phyloP scores from a whole-genome alignment of 2,797 vertebrate species.

The Mus minutoides region DNA sequence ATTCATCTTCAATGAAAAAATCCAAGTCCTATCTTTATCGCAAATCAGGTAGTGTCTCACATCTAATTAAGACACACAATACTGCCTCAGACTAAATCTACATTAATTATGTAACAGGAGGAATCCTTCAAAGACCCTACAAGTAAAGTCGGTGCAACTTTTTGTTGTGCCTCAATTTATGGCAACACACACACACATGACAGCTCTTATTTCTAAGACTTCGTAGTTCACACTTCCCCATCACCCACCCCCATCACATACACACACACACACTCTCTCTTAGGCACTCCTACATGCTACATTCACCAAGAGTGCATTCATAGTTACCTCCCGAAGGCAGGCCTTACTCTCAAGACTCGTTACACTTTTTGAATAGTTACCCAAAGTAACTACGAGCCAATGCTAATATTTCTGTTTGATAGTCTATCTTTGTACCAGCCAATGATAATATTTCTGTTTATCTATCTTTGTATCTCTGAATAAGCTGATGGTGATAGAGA shows the following conservation, averaged over 20 bases:
- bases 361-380: neutral
- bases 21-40: neutral
- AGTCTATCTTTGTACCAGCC: neutral
- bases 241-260: neutral
- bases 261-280: no score
- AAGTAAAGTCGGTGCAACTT: neutral
- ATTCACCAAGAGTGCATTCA: neutral
- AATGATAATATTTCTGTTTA: neutral
- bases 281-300: no score
- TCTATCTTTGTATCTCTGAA: conserved; percentile 20
- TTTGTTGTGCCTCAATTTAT: neutral
- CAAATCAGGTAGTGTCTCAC: neutral
- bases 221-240: neutral
- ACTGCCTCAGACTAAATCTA: neutral
- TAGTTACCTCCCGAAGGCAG: neutral
- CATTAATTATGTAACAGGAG: neutral
- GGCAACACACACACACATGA: neutral
- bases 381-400: neutral
- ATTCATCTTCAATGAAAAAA: neutral
- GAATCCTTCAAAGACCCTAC: neutral
- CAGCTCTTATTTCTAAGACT: neutral
- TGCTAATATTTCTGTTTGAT: neutral
- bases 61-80: conserved; percentile 22
- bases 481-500: neutral
- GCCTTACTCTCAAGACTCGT: neutral